These are phyloP conservation scores for Elymnias hypermnestra DNA, from an alignment of 1,140 invertebrate genomes.

Conservation along the genomic window DNA sequence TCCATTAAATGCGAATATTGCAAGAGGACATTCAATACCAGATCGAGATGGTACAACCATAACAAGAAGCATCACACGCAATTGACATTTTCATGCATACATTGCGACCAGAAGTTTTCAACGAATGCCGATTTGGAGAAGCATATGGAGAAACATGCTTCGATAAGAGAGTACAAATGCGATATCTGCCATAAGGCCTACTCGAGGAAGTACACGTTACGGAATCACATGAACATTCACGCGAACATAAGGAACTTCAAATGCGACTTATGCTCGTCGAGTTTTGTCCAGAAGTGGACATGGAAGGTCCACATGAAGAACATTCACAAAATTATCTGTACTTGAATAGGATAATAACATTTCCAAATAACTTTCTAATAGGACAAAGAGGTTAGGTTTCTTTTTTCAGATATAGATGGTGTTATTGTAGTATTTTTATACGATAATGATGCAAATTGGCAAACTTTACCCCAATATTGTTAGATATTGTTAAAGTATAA, in stretches of 20 bases:
- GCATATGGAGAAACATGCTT: not conserved
- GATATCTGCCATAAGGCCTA: conserved; percentile 2
- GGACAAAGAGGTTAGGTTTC: no score
- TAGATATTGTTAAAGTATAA: no score
- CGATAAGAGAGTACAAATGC: conserved; percentile 3
- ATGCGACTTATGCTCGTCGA: not conserved
- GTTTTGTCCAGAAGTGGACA: conserved; percentile 2
- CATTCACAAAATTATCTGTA: conserved; percentile 1
- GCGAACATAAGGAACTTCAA: not conserved
- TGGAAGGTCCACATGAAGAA: conserved; percentile 5
- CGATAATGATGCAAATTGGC: no score
- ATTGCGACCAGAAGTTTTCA: not conserved
- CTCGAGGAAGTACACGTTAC: not conserved
- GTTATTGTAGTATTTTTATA: no score
- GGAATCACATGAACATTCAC: conserved; percentile 1
- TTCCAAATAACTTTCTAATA: no score
- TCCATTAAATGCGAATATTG: not conserved
- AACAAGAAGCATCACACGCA: not conserved
- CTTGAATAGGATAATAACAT: no score
- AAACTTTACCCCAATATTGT: no score
- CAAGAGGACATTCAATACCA: not conserved
- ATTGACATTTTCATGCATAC: not conserved
- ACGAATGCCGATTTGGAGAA: not conserved
- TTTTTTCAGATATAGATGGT: no score
- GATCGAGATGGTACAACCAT: not conserved